These are phyloP conservation scores for Chamaetylas fuelleborni DNA, from an alignment of 2,113 vertebrate genomes.

Conservation along the genomic window DNA sequence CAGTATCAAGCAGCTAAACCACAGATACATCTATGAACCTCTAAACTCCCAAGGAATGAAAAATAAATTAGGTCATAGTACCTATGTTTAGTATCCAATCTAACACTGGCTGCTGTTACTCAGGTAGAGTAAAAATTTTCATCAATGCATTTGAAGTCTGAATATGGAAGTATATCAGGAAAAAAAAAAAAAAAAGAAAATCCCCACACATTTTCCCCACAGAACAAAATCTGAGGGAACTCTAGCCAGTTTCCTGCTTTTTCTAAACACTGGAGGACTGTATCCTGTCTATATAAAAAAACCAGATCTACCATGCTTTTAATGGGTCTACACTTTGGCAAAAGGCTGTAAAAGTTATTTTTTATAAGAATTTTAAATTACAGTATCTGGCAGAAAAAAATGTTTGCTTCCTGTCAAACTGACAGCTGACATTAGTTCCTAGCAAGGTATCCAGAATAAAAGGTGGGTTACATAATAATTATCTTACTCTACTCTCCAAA, in stretches of 20 bases:
- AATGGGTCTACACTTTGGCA: background rate
- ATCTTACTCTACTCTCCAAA: background rate
- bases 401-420: background rate
- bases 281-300: background rate
- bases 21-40: background rate
- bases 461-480: background rate
- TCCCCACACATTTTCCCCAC: background rate
- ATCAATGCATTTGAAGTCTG: background rate
- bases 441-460: background rate
- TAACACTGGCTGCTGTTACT: background rate
- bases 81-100: background rate
- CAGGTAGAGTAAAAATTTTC: background rate
- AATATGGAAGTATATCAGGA: background rate
- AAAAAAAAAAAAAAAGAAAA: background rate
- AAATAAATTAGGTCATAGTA: background rate
- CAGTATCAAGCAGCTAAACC: background rate
- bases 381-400: background rate
- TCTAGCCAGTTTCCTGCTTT: background rate
- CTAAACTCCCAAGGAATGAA: background rate
- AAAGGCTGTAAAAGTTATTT: background rate
- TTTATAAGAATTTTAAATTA: background rate
- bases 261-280: background rate
- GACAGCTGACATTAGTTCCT: background rate
- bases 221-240: background rate
- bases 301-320: rapidly evolving